phyloP scores from a whole-genome alignment of 2,113 vertebrate genomes.

The Campylomormyrus tamandua region DNA sequence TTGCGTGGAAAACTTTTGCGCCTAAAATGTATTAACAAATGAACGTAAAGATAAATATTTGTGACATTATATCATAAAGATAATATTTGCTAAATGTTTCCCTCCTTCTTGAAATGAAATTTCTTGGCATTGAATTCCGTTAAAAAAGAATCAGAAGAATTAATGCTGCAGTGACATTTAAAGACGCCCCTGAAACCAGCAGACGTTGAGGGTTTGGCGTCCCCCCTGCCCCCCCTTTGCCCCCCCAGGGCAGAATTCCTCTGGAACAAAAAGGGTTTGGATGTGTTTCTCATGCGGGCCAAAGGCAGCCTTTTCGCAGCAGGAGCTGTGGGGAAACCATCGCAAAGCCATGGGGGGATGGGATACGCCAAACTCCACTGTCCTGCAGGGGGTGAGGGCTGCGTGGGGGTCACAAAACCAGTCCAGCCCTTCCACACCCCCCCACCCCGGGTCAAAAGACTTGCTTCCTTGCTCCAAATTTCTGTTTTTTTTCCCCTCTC shows the following conservation, averaged over 20 bases:
- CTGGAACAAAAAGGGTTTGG: constrained; percentile 42
- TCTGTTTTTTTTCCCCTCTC: constrained; percentile 50
- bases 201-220: neutral
- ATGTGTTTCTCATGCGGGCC: constrained; percentile 37
- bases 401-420: constrained; percentile 1
- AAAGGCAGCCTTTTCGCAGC: constrained; percentile 26
- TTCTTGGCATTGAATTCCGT: neutral
- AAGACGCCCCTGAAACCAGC: neutral
- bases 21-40: neutral
- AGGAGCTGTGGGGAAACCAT: neutral
- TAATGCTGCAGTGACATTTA: neutral
- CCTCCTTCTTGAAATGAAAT: neutral
- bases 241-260: neutral
- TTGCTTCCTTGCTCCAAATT: constrained; percentile 49
- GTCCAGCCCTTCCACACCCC: constrained; percentile 53
- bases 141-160: neutral
- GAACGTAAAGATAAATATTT: neutral
- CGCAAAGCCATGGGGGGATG: neutral
- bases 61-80: neutral
- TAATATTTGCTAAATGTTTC: neutral
- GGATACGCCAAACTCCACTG: constrained; percentile 22
- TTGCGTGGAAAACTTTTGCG: neutral
- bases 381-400: constrained; percentile 41
- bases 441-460: constrained; percentile 55
- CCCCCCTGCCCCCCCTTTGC: neutral